Evolutionary conservation across 2,113 vertebrate genomes (phyloP).

Genomic region (Otus sunia): DNA sequence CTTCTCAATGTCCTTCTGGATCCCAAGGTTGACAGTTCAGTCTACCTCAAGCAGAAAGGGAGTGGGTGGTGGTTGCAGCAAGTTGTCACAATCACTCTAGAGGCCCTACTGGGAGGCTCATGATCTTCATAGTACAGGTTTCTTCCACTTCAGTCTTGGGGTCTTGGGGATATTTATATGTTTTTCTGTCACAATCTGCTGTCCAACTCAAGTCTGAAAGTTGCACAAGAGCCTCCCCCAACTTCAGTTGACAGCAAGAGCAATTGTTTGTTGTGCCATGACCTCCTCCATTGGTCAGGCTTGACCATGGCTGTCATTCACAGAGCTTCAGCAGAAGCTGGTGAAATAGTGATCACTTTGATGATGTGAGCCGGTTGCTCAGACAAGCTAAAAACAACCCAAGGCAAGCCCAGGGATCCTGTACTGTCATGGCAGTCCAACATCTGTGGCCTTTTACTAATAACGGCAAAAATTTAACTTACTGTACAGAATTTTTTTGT

Average conservation of each 20-base stretch:
- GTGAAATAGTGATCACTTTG: background rate
- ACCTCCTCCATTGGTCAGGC: rapidly evolving
- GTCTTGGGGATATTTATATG: background rate
- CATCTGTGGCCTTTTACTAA: background rate
- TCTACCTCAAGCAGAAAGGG: background rate
- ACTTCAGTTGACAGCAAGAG: background rate
- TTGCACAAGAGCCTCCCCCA: background rate
- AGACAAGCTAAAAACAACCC: background rate
- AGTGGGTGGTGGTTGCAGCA: background rate
- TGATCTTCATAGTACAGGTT: background rate
- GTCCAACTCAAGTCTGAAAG: background rate
- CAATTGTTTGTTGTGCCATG: background rate
- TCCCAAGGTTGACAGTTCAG: background rate
- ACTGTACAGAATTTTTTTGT: too few species aligned
- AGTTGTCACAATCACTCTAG: background rate
- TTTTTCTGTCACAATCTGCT: background rate
- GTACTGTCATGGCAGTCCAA: background rate
- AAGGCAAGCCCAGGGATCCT: background rate
- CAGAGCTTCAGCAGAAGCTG: background rate
- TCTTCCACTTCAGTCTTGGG: background rate
- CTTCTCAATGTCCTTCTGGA: background rate
- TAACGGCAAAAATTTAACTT: background rate
- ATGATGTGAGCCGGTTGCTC: background rate
- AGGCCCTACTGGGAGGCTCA: background rate
- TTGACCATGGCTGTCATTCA: background rate